A percentile compares a stretch with the other conserved stretches of the same genome.
Evolutionary conservation across 2,113 vertebrate genomes (phyloP).

Genomic region (Mirounga angustirostris): DNA sequence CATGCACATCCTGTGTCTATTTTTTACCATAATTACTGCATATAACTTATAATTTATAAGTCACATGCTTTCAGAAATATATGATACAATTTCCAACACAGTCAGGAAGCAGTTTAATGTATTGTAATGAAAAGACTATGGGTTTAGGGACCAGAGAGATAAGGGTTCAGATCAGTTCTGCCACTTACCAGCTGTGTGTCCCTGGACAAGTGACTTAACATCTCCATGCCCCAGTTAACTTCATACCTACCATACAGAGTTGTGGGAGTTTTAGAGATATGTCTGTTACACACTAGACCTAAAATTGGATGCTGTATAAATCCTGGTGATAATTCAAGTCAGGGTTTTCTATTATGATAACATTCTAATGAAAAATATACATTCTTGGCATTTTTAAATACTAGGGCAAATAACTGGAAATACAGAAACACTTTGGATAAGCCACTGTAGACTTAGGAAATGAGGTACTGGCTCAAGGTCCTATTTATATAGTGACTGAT

Average conservation of each 20-base stretch:
- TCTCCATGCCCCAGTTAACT: background rate
- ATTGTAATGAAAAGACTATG: background rate
- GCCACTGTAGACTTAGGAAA: background rate
- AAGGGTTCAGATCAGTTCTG: background rate
- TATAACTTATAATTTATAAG: background rate
- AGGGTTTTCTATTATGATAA: background rate
- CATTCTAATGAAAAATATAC: background rate
- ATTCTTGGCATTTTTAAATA: background rate
- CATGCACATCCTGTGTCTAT: background rate
- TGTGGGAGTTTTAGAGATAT: background rate
- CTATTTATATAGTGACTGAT: background rate
- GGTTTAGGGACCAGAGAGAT: background rate
- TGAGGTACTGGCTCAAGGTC: background rate
- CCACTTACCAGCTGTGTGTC: background rate
- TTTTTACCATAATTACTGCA: background rate
- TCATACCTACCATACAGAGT: background rate
- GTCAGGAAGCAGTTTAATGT: background rate
- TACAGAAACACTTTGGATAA: conserved; percentile 11
- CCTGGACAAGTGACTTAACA: background rate
- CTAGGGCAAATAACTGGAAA: background rate
- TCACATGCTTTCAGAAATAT: background rate
- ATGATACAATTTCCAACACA: background rate
- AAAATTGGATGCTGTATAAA: background rate
- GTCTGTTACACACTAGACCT: background rate
- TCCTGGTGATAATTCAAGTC: background rate